A percentile compares a stretch with the other conserved stretches of the same genome.
These are phyloP conservation scores for Heliconius nattereri DNA, from an alignment of 1,140 invertebrate species.

Conservation along the genomic window DNA sequence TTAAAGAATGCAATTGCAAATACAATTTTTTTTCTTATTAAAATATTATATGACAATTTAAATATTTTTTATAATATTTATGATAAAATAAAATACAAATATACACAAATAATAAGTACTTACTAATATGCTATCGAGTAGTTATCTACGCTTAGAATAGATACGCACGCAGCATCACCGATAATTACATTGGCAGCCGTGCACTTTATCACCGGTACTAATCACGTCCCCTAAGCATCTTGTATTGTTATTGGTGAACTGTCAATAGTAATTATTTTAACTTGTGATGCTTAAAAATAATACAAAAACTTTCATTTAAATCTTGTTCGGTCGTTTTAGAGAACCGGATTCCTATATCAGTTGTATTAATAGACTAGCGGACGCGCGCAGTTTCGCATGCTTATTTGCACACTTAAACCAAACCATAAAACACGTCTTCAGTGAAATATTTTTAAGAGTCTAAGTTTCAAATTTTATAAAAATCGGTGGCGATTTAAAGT, in stretches of 20 bases:
- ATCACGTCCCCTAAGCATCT: slow-evolving; percentile 50
- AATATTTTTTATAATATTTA: neutral
- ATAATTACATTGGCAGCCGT: slow-evolving; percentile 73
- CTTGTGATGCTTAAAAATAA: slow-evolving; percentile 4
- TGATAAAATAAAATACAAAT: neutral
- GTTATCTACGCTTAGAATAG: neutral
- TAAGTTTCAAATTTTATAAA: no score
- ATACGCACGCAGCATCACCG: slow-evolving; percentile 13
- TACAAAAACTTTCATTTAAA: neutral
- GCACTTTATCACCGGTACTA: slow-evolving; percentile 77
- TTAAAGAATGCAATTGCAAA: no score
- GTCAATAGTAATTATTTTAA: slow-evolving; percentile 32
- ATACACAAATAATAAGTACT: neutral
- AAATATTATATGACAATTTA: no score
- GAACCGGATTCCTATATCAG: neutral
- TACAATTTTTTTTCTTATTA: no score
- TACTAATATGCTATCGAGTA: neutral
- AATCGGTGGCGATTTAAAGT: no score
- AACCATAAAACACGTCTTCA: no score
- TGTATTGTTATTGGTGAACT: slow-evolving; percentile 43
- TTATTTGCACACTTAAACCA: no score
- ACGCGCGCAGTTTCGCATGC: no score
- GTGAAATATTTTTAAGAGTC: no score
- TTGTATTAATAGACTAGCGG: no score
- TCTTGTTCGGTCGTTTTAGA: neutral